These are phyloP conservation scores for Leptodactylus fuscus DNA, from an alignment of 2,113 vertebrate species.

Conservation along the genomic window DNA sequence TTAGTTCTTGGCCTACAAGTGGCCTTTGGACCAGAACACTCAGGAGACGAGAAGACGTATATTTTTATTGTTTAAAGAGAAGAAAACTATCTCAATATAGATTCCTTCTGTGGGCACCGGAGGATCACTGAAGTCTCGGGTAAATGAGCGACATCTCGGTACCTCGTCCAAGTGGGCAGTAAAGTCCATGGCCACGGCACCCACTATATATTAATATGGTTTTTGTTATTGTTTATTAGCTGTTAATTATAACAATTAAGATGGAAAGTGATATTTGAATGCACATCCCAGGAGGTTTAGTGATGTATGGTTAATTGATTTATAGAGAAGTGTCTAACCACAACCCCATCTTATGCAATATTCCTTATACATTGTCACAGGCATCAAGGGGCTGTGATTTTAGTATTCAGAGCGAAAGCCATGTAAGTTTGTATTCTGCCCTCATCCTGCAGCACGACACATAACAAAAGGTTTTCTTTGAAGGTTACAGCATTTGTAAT, in stretches of 20 bases:
- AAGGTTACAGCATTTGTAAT: conserved; percentile 43
- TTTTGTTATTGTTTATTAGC: not conserved
- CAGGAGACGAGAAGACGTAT: too few species aligned
- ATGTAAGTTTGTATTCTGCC: conserved; percentile 35
- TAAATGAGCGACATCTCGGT: too few species aligned
- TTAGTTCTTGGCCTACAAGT: too few species aligned
- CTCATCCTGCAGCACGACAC: conserved; percentile 35
- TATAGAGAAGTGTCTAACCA: not conserved
- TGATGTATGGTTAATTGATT: not conserved
- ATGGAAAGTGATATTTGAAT: not conserved
- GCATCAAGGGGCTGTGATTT: conserved; percentile 17
- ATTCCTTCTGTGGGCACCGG: too few species aligned
- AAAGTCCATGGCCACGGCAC: too few species aligned
- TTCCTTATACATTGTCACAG: not conserved
- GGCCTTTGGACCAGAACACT: too few species aligned
- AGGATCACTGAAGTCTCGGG: too few species aligned
- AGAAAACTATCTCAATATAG: too few species aligned
- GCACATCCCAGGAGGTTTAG: not conserved
- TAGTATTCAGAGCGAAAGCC: conserved; percentile 47
- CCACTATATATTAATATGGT: too few species aligned
- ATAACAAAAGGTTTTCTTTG: conserved; percentile 48
- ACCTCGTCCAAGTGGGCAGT: too few species aligned
- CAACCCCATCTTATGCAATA: not conserved
- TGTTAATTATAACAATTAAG: not conserved
- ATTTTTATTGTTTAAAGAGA: too few species aligned